Percentiles rank a stretch among this genome's conserved stretches.
Conservation (phyloP, 1,140 invertebrate species). For the Drosophila yakuba region DNA sequence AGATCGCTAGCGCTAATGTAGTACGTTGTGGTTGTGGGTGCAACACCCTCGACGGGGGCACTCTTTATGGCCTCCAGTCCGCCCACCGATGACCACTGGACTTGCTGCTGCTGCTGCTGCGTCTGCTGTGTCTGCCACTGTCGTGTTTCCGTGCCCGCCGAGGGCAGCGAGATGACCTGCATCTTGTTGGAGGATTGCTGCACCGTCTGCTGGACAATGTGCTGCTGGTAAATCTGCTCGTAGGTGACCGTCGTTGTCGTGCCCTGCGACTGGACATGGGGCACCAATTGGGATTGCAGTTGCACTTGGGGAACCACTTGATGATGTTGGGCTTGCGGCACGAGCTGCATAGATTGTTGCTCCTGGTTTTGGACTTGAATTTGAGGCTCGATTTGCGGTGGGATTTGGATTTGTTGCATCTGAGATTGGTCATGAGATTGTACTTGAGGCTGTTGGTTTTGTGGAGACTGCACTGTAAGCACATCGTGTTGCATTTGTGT, state of each 20-base stretch:
- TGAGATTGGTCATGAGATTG: constrained; percentile 9
- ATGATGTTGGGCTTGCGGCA: constrained; percentile 10
- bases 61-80: constrained; percentile 64
- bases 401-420: neutral
- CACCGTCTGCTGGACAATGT: constrained; percentile 39
- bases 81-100: constrained; percentile 70
- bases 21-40: constrained; percentile 64
- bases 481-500: constrained; percentile 16
- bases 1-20: constrained; percentile 75
- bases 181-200: constrained; percentile 41
- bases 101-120: constrained; percentile 50
- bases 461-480: constrained; percentile 2
- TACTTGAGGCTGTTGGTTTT: constrained; percentile 1
- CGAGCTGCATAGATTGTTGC: constrained; percentile 15
- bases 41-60: constrained; percentile 34
- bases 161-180: constrained; percentile 36
- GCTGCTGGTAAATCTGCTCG: constrained; percentile 42
- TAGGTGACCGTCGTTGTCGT: constrained; percentile 42
- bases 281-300: constrained; percentile 8
- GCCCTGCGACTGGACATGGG: constrained; percentile 29
- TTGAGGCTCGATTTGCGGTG: constrained; percentile 10
- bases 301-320: constrained; percentile 1
- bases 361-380: constrained; percentile 10
- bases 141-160: neutral
- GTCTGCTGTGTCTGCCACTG: constrained; percentile 39